These are phyloP conservation scores for Nylanderia fulva DNA, from an alignment of 1,140 invertebrate species.

Conservation along the genomic window DNA sequence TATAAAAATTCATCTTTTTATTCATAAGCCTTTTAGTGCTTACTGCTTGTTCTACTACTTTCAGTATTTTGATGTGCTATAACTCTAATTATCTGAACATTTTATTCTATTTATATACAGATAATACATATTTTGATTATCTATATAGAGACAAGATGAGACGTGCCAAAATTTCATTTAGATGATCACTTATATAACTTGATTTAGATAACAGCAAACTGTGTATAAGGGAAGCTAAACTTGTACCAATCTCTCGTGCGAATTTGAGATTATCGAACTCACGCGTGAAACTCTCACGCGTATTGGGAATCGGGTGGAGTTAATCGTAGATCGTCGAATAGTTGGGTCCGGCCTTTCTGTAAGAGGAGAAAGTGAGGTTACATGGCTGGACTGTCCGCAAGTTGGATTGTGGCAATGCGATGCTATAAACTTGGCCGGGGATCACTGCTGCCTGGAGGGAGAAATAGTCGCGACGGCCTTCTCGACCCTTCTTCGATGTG, in stretches of 20 bases:
- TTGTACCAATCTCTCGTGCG: too few relatives aligned
- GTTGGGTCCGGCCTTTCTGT: conserved; percentile 40
- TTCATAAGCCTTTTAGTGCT: too few relatives aligned
- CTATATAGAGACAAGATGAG: too few relatives aligned
- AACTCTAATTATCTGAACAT: too few relatives aligned
- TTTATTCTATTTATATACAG: too few relatives aligned
- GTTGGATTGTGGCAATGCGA: conserved; percentile 48
- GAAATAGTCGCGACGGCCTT: conserved; percentile 31
- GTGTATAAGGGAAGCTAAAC: neutral
- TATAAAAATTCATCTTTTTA: too few relatives aligned
- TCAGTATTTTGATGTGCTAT: too few relatives aligned
- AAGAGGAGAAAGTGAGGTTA: conserved; percentile 71
- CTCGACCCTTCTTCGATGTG: neutral
- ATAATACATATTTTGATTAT: too few relatives aligned
- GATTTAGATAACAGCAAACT: too few relatives aligned
- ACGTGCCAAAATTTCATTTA: too few relatives aligned
- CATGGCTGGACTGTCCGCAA: conserved; percentile 9
- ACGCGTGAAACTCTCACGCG: neutral
- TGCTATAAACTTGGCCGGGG: conserved; percentile 58
- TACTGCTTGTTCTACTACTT: too few relatives aligned
- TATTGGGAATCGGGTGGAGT: neutral
- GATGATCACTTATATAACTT: too few relatives aligned
- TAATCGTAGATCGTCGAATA: conserved; percentile 32
- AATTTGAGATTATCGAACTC: neutral
- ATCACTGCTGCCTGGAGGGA: neutral